These are phyloP conservation scores for Chironomus riparius DNA, from an alignment of 2,888 invertebrate species.

Conservation along the genomic window DNA sequence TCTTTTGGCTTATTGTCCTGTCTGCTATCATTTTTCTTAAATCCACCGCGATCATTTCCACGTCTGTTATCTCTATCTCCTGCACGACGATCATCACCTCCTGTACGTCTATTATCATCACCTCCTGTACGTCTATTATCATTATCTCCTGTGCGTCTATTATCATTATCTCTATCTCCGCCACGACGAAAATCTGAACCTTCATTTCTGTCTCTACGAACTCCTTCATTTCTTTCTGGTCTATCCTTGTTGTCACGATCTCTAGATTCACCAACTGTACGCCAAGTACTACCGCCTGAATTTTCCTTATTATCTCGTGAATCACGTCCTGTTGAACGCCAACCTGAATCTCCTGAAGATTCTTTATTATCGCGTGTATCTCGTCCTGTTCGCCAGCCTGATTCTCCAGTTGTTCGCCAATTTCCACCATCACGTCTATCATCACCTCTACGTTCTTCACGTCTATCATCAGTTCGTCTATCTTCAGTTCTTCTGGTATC, in stretches of 20 bases:
- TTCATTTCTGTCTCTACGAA: constrained; percentile 19
- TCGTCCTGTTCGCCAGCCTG: constrained; percentile 28
- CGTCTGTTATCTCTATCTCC: constrained; percentile 16
- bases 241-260: constrained; percentile 22
- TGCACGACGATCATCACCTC: constrained; percentile 29
- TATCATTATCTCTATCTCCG: constrained; percentile 14
- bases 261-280: constrained; percentile 32
- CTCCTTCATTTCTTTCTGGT: constrained; percentile 26
- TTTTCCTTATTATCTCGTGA: constrained; percentile 27
- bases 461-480: constrained; percentile 24
- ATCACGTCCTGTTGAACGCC: constrained; percentile 29
- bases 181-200: no score
- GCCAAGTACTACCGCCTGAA: constrained; percentile 28
- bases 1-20: constrained; percentile 1
- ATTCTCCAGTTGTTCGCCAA: constrained; percentile 32
- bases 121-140: constrained; percentile 27
- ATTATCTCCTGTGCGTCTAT: constrained; percentile 30
- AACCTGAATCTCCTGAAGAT: constrained; percentile 28
- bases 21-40: not conserved
- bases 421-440: constrained; percentile 13
- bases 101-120: constrained; percentile 29
- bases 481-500: not conserved
- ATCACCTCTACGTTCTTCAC: constrained; percentile 32
- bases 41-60: constrained; percentile 19
- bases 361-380: constrained; percentile 30